Evolutionary conservation across 2,113 vertebrate species (phyloP).

Genomic region (Spermophilus dauricus): DNA sequence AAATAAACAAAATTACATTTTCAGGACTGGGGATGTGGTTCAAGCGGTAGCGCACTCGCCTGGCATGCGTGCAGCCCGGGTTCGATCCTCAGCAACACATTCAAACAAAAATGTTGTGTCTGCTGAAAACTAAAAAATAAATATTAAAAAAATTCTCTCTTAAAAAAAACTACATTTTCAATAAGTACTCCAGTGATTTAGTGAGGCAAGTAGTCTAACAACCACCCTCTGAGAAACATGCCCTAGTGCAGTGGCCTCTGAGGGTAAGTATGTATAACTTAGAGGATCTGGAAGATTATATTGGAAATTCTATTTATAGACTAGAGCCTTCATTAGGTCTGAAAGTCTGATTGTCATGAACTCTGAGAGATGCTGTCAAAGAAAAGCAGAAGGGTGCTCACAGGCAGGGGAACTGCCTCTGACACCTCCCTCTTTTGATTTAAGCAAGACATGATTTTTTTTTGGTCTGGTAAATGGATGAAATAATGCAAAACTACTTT

Average conservation of each 20-base stretch:
- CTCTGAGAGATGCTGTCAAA: not conserved
- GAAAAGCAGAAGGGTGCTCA: not conserved
- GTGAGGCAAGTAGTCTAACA: not conserved
- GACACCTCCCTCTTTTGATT: not conserved
- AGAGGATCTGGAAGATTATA: not conserved
- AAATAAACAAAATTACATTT: not conserved
- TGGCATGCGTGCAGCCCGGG: no score
- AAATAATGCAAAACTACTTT: constrained; percentile 52
- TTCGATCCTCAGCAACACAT: no score
- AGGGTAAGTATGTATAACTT: no score
- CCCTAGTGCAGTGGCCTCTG: not conserved
- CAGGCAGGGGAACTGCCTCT: not conserved
- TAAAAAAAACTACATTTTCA: not conserved
- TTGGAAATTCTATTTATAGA: not conserved
- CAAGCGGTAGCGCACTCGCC: no score
- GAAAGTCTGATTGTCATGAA: not conserved
- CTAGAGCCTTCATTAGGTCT: not conserved
- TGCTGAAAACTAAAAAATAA: no score
- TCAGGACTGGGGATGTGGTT: not conserved
- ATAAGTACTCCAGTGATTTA: not conserved
- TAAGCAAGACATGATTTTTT: not conserved
- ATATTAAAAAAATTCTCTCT: no score
- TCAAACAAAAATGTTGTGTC: no score
- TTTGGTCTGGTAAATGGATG: not conserved
- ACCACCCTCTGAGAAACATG: not conserved